These are phyloP conservation scores for Eupithecia inturbata DNA, from an alignment of 2,888 invertebrate genomes.

Conservation along the genomic window DNA sequence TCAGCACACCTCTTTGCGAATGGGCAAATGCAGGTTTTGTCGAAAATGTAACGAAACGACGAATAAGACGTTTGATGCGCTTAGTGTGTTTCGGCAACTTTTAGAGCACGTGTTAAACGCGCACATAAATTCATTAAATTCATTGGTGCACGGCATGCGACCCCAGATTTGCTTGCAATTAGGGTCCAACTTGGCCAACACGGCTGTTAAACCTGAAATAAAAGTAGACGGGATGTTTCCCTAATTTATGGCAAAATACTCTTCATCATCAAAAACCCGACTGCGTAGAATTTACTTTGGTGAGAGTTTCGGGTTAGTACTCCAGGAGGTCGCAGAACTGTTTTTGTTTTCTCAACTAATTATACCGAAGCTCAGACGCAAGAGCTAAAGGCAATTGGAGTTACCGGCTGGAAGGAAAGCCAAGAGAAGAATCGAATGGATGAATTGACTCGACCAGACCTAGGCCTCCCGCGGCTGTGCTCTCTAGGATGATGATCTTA, in stretches of 20 bases:
- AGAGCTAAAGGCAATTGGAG: neutral
- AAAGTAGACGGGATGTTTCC: neutral
- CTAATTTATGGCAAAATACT: neutral
- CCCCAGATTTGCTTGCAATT: neutral
- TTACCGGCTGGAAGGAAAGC: neutral
- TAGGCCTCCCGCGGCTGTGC: neutral
- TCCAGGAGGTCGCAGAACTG: neutral
- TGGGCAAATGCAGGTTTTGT: neutral
- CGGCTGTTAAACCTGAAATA: neutral
- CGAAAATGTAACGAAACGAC: neutral
- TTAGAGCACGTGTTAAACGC: neutral
- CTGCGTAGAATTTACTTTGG: neutral
- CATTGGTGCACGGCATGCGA: neutral
- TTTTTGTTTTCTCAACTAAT: neutral
- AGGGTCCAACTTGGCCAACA: neutral
- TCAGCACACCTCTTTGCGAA: neutral
- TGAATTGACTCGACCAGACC: neutral
- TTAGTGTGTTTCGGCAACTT: slow-evolving; percentile 1
- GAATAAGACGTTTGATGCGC: neutral
- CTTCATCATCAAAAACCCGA: neutral
- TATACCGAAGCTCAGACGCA: neutral
- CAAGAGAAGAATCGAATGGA: neutral
- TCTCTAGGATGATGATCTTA: neutral
- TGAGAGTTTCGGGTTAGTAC: neutral
- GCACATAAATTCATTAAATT: neutral